Base-by-base conservation (phyloP, 2,888 invertebrate genomes). In the Morpho achilles region DNA sequence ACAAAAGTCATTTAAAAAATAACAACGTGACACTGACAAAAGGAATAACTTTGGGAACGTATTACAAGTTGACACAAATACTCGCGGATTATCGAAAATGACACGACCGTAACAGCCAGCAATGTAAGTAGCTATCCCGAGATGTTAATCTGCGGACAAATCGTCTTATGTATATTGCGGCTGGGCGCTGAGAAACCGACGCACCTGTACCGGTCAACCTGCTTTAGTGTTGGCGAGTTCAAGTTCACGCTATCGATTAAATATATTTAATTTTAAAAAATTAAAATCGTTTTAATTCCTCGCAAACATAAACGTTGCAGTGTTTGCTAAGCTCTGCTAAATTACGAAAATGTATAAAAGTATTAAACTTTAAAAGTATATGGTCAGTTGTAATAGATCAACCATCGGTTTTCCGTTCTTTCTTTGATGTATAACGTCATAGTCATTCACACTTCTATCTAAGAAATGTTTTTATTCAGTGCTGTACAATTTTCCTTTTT, bases 151-250 rank as follows among this genome's bases (percentile, higher is more conserved):
- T 69, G 60, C 59, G 63, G 84, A 83, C 83, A 83, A 83, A 84
- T 85, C 80, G 75, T 68, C 73, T 75, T 76, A 77, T 79, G 77
- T 77, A 75, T 73, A 66, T 70, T 67, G 65, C 64, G 60, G 53
- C 40, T 61, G 61, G 45, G 69, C 79, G 79, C 84, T 88, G 88
- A 87, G 88, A 89, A 87, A 79, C 80, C 68, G 74, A 78, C 82
- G 84, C 89, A 89, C 89, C 89, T 89, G 89, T 86, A 86, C 78
- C 76, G 80, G 80, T 80, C 77, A 77, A 79, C 74, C 73, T 72
- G 77, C 59, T 66, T 56, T 82, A 84, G 82, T 68, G 82, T 71
- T 66, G 77, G 47, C 23, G 44, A 23, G 62, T 45, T 39, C 44
- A 10, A 23, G 39, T 50, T 50, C 8, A 22, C 8, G 10, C n/a